Conservation (phyloP, 2,888 invertebrate species). For the Entomobrya multifasciata region DNA sequence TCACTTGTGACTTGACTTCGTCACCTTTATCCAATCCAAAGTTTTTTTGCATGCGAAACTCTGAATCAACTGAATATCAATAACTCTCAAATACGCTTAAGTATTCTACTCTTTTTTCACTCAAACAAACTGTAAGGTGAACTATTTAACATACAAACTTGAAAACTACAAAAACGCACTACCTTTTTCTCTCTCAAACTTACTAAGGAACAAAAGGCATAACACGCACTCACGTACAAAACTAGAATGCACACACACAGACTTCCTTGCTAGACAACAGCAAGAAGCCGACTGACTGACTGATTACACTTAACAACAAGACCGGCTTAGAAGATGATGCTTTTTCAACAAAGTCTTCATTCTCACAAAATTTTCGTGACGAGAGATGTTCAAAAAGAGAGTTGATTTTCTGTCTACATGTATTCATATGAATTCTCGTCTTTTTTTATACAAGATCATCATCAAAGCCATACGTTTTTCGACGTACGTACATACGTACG, state of each 20-base stretch:
- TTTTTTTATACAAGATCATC: constrained; percentile 8
- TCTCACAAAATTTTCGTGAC: constrained; percentile 30
- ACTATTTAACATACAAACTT: neutral
- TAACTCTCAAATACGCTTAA: constrained; percentile 4
- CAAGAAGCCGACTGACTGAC: constrained; percentile 70
- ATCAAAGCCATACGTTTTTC: neutral
- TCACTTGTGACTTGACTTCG: constrained; percentile 35
- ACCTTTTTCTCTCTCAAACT: too few relatives aligned
- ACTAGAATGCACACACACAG: neutral
- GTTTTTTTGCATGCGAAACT: neutral
- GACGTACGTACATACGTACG: neutral
- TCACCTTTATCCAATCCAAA: constrained; percentile 16
- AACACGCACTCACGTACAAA: constrained; percentile 7
- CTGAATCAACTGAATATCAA: neutral
- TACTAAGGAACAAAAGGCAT: neutral
- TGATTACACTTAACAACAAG: constrained; percentile 56
- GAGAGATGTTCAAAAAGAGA: constrained; percentile 30
- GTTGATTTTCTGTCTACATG: neutral
- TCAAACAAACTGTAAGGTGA: neutral
- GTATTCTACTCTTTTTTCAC: neutral
- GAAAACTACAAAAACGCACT: neutral
- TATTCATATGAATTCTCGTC: constrained; percentile 6
- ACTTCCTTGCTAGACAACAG: constrained; percentile 61
- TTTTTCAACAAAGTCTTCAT: constrained; percentile 52
- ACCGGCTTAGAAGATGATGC: constrained; percentile 61